phyloP scores from a whole-genome alignment of 2,113 vertebrate species.

The Syrrhaptes paradoxus region DNA sequence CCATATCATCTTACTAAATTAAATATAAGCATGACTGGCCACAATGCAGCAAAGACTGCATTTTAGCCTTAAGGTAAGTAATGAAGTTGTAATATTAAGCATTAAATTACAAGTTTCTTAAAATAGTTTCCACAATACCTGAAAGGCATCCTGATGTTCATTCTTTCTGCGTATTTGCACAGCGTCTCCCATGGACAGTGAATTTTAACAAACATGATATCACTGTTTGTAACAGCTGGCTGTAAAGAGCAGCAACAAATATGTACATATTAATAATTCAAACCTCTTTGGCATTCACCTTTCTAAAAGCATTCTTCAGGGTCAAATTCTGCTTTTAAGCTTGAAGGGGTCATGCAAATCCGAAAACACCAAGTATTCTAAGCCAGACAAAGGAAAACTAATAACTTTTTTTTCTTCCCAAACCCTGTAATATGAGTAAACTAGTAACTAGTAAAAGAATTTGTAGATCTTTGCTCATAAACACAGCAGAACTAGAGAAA shows the following conservation, averaged over 20 bases:
- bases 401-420: background rate
- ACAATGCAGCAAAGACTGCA: background rate
- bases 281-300: background rate
- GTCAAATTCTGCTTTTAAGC: background rate
- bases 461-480: background rate
- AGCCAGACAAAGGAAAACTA: background rate
- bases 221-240: slow-evolving; percentile 92
- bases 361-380: background rate
- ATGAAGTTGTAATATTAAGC: background rate
- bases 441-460: background rate
- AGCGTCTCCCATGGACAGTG: slow-evolving; percentile 95
- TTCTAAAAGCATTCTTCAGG: background rate
- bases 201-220: slow-evolving; percentile 98
- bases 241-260: slow-evolving; percentile 57
- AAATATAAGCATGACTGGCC: background rate
- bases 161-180: slow-evolving; percentile 97
- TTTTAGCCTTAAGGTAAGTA: background rate
- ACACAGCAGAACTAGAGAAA: background rate
- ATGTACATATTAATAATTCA: background rate
- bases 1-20: background rate
- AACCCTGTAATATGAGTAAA: background rate
- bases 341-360: background rate
- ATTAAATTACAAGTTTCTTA: background rate
- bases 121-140: slow-evolving; percentile 79
- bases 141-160: slow-evolving; percentile 99